Percentiles rank a stretch among this genome's conserved stretches.
Evolutionary conservation across 2,797 vertebrate genomes (phyloP).

Genomic region (Phoebastria nigripes): DNA sequence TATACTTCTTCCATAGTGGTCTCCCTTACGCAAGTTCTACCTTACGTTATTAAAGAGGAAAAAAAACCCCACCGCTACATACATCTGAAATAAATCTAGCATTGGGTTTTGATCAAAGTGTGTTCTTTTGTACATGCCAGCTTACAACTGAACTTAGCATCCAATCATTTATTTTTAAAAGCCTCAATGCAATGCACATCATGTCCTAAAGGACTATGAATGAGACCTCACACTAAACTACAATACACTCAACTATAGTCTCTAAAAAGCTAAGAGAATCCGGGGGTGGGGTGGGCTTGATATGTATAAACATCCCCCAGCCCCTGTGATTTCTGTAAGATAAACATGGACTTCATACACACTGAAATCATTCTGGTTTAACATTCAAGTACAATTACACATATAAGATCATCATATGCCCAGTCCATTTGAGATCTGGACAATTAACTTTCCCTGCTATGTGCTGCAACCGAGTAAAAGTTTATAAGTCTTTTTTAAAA

Average conservation of each 20-base stretch:
- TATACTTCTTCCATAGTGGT: background rate
- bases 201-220: background rate
- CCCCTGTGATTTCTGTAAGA: background rate
- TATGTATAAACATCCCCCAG: background rate
- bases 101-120: background rate
- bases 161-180: background rate
- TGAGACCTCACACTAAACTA: background rate
- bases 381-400: background rate
- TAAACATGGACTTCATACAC: background rate
- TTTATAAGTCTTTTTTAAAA: background rate
- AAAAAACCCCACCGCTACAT: accelerated
- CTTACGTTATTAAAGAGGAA: background rate
- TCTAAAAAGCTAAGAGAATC: background rate
- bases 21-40: background rate
- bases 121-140: background rate
- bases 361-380: background rate
- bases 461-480: background rate
- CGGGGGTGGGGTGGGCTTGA: accelerated
- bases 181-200: background rate
- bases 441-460: background rate
- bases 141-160: background rate
- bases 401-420: background rate
- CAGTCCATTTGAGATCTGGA: background rate
- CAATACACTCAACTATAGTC: background rate
- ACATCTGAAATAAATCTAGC: background rate